Evolutionary conservation across 2,888 invertebrate species (phyloP), one percentile per base, ranked within the genome.

Genomic region (Yponomeuta sedellus): DNA sequence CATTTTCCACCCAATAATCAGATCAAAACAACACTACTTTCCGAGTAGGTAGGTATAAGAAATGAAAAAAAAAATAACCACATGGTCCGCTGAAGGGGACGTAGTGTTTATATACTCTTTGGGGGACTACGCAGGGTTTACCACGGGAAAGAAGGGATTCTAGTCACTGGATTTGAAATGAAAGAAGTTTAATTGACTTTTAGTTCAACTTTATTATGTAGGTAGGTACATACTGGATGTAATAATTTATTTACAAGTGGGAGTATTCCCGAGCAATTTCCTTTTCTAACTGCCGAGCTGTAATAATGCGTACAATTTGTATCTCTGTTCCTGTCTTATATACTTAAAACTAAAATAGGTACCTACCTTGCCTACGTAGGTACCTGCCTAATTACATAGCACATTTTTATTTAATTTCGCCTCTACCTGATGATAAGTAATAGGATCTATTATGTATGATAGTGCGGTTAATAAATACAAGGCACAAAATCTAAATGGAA

Each of bases 201-300:
- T 59, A 44, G n/a, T n/a, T n/a, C 44, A 44, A 40, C 44, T 63
- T 63, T 63, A 63, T 63, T 52, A 52, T 52, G 44, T 52, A 52
- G 12, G 44, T 52, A n/a, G n/a, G n/a, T n/a, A n/a, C n/a, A n/a
- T n/a, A 52, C 16, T 63, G 63, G 40, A 22, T 63, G 63, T 63
- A 63, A 63, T 63, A 22, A 74, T 85, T 83, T 88, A 88, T 88
- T 88, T 88, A 88, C 88, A 88, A 81, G 82, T 83, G 84, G 82
- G 78, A 71, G 74, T 78, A 83, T 59, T 59, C 59, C 20, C 59
- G 59, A 20, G 59, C 59, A 59, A 28, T n/a, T 61, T 28, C 34
- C 34, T 61, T 61, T 25, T 59, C 25, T 61, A n/a, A 61, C 11
- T 22, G 61, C 34, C 25, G 61, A 61, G 10, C n/a, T 28, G 34